Conservation (phyloP, 2,888 invertebrate genomes). For the Eristalis intricaria region DNA sequence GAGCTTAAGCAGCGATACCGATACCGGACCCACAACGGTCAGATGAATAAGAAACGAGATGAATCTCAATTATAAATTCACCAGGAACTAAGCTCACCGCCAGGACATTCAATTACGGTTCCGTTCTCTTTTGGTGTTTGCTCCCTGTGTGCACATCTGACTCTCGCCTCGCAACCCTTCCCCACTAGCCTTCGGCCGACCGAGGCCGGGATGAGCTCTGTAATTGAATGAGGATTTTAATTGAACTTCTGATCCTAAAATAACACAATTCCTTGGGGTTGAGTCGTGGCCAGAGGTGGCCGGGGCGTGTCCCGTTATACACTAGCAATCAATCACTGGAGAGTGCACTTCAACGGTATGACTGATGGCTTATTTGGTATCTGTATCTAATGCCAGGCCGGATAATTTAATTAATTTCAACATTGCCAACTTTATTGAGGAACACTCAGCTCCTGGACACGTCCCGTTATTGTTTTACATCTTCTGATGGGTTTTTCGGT, state of each 20-base stretch:
- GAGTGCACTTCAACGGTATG: constrained; percentile 24
- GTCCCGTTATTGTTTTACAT: background rate
- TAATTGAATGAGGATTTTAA: constrained; percentile 68
- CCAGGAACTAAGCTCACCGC: constrained; percentile 51
- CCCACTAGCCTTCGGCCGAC: background rate
- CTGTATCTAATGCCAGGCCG: constrained; percentile 7
- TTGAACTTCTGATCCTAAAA: constrained; percentile 69
- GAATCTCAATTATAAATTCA: constrained; percentile 67
- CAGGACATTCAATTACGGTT: constrained; percentile 66
- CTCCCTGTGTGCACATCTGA: constrained; percentile 38
- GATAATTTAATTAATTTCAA: constrained; percentile 55
- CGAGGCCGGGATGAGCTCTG: constrained; percentile 48
- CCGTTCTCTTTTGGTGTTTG: constrained; percentile 46
- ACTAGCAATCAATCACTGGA: constrained; percentile 25
- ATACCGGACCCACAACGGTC: constrained; percentile 29
- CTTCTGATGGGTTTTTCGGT: background rate
- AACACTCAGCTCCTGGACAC: background rate
- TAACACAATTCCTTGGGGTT: constrained; percentile 65
- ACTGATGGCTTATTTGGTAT: constrained; percentile 21
- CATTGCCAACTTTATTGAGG: constrained; percentile 27
- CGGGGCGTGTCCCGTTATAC: constrained; percentile 17
- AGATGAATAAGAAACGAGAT: constrained; percentile 55
- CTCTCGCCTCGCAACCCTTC: constrained; percentile 18
- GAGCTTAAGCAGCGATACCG: background rate
- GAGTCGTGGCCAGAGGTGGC: background rate